A percentile compares a stretch with the other conserved stretches of the same genome.
These are phyloP conservation scores for Barypeithes pellucidus DNA, from an alignment of 2,888 invertebrate genomes.

Conservation along the genomic window DNA sequence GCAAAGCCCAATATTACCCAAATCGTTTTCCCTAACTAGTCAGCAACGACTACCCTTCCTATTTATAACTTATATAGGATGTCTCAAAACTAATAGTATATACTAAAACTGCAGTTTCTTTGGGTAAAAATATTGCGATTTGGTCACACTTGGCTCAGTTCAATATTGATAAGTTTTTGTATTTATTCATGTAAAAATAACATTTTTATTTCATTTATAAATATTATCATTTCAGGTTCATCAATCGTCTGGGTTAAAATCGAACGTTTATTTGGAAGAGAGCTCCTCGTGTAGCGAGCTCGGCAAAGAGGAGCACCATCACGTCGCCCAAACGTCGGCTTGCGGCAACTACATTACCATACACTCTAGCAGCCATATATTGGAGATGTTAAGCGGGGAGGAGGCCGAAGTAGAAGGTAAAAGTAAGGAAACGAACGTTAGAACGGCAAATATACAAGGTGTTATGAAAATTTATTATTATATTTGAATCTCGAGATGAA, in stretches of 20 bases:
- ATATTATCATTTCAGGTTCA: conserved; percentile 51
- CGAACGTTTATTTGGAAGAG: conserved; percentile 68
- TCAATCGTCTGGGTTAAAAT: conserved; percentile 61
- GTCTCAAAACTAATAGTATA: too few species aligned
- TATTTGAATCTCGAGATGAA: too few species aligned
- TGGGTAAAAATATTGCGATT: too few species aligned
- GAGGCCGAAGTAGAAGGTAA: conserved; percentile 77
- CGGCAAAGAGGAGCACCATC: conserved; percentile 67
- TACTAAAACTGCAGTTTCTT: too few species aligned
- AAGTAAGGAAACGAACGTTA: conserved; percentile 15
- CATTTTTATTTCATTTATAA: conserved; percentile 52
- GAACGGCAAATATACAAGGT: too few species aligned
- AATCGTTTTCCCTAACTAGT: too few species aligned
- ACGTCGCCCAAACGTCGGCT: conserved; percentile 58
- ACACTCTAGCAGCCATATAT: conserved; percentile 71
- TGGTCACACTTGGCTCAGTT: too few species aligned
- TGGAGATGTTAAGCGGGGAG: conserved; percentile 79
- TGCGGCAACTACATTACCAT: conserved; percentile 67
- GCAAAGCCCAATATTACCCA: too few species aligned
- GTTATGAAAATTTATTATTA: too few species aligned
- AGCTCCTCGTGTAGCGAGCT: conserved; percentile 70
- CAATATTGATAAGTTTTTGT: too few species aligned
- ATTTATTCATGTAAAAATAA: conserved; percentile 55
- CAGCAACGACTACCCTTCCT: too few species aligned
- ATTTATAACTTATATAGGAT: too few species aligned